Percentiles rank a stretch among this genome's conserved stretches.
Conservation (phyloP, 2,113 vertebrate species). For the Tichodroma muraria region DNA sequence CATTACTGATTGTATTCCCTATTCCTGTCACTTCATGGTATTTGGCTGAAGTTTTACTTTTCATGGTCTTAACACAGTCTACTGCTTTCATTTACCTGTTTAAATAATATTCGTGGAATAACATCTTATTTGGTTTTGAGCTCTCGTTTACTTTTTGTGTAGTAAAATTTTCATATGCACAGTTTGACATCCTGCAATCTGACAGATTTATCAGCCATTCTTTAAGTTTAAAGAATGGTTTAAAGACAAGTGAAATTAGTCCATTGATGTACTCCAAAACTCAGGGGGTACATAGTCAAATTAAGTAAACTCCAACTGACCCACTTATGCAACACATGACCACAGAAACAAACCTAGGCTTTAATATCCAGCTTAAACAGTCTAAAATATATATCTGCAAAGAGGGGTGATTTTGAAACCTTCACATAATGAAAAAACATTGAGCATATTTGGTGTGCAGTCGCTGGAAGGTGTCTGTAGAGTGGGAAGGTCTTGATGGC, state of each 20-base stretch:
- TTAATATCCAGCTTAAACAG: neutral
- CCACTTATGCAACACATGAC: neutral
- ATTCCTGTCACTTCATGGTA: neutral
- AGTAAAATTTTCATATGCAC: neutral
- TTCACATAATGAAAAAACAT: neutral
- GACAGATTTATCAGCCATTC: neutral
- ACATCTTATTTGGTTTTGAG: neutral
- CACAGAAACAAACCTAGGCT: neutral
- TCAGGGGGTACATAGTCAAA: neutral
- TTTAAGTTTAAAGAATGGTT: neutral
- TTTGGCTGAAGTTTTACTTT: neutral
- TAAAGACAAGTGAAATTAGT: neutral
- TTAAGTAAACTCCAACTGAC: neutral
- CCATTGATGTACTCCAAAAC: neutral
- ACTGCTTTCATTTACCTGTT: neutral
- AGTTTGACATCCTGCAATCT: neutral
- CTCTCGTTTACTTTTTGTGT: neutral
- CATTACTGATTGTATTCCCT: neutral
- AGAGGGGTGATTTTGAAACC: neutral
- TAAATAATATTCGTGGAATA: neutral
- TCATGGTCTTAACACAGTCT: neutral
- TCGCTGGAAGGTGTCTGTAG: neutral
- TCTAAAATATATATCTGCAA: neutral
- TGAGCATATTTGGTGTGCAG: neutral
- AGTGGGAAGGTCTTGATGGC: neutral